Evolutionary conservation across 2,797 vertebrate genomes (phyloP).

Genomic region (Diplodus sargus): DNA sequence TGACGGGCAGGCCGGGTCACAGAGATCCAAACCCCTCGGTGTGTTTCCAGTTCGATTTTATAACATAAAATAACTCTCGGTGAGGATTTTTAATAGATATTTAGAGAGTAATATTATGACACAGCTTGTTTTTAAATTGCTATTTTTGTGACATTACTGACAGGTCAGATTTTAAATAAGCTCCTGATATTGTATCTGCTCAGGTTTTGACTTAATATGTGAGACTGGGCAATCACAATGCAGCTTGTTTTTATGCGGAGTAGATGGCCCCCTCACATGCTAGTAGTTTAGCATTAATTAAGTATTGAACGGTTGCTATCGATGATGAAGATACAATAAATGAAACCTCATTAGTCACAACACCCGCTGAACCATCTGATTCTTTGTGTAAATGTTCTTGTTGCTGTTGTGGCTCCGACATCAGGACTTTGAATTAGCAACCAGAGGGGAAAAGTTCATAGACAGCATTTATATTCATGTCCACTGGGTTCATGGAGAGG

Average conservation of each 20-base stretch:
- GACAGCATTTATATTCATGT: constrained; percentile 23
- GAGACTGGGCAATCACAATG: not conserved
- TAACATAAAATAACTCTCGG: not conserved
- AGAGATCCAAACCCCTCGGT: not conserved
- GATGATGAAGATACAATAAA: not conserved
- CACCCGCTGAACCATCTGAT: not conserved
- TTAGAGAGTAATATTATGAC: not conserved
- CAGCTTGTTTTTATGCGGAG: not conserved
- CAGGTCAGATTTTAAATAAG: constrained; percentile 20
- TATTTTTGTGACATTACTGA: constrained; percentile 13
- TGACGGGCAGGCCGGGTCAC: not conserved
- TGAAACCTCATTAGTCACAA: not conserved
- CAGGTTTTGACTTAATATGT: not conserved
- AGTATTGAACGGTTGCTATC: constrained; percentile 10
- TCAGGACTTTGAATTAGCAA: not conserved
- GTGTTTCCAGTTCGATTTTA: constrained; percentile 12
- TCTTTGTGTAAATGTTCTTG: not conserved
- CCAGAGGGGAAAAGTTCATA: constrained; percentile 7
- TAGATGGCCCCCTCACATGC: too few relatives aligned
- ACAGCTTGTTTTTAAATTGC: not conserved
- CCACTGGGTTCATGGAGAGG: constrained; percentile 2
- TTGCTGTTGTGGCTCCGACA: constrained; percentile 4
- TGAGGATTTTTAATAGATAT: not conserved
- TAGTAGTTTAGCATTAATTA: constrained; percentile 5
- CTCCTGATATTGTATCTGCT: constrained; percentile 4